Evolutionary conservation across 1,140 invertebrate genomes (phyloP).

Genomic region (Phortica variegata): DNA sequence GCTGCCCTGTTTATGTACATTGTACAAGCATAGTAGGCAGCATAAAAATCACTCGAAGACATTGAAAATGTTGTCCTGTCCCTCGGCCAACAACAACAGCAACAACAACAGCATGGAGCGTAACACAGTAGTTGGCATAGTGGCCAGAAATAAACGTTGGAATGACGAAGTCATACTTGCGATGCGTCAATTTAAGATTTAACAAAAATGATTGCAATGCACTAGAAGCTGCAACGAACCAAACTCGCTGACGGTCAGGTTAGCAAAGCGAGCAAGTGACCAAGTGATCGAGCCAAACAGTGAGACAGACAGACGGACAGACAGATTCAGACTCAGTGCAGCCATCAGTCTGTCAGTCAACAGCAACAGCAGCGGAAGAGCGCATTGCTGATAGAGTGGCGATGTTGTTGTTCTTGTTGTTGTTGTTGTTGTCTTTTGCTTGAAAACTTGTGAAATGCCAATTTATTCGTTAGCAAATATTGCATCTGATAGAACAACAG

Average conservation of each 20-base stretch:
- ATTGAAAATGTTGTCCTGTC: too few relatives aligned
- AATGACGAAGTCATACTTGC: conserved; percentile 54
- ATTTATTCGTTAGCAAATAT: conserved; percentile 55
- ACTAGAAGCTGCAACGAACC: conserved; percentile 7
- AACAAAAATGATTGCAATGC: conserved; percentile 55
- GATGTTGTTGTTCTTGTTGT: too few relatives aligned
- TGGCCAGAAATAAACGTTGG: conserved; percentile 14
- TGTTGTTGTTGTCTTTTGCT: background rate
- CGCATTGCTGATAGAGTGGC: too few relatives aligned
- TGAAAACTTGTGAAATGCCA: conserved; percentile 52
- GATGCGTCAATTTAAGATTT: conserved; percentile 54
- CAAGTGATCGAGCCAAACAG: conserved; percentile 4
- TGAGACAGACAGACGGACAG: conserved; percentile 9
- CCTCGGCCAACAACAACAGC: conserved; percentile 14
- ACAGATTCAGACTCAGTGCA: conserved; percentile 20
- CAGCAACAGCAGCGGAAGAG: too few relatives aligned
- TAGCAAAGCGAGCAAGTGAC: conserved; percentile 8
- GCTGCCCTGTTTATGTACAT: conserved; percentile 50
- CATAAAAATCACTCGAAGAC: too few relatives aligned
- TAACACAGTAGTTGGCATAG: conserved; percentile 43
- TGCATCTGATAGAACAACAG: conserved; percentile 52
- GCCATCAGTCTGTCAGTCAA: conserved; percentile 39
- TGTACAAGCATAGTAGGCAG: too few relatives aligned
- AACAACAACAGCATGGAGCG: conserved; percentile 25
- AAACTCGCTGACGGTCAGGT: conserved; percentile 23